Conservation (phyloP, 2,888 invertebrate genomes). For the Hydrotaea diabolus region DNA sequence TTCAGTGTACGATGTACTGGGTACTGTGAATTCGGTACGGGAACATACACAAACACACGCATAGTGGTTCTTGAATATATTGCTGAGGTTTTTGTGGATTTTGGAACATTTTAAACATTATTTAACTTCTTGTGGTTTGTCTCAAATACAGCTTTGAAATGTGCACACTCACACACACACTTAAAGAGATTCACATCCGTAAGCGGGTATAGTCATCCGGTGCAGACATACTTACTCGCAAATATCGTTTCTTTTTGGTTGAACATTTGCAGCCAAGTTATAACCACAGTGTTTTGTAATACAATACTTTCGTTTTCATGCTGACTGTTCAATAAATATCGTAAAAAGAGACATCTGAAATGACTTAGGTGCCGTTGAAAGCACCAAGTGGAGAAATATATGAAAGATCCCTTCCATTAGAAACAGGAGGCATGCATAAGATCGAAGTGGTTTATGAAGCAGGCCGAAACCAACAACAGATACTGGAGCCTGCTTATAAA, state of each 20-base stretch:
- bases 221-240: slow-evolving; percentile 6
- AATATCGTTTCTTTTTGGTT: neutral
- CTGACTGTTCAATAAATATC: too few species aligned
- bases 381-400: too few species aligned
- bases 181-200: neutral
- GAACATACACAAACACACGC: neutral
- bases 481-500: too few species aligned
- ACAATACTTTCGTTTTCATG: too few species aligned
- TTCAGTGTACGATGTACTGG: neutral
- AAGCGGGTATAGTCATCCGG: slow-evolving; percentile 3
- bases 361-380: too few species aligned
- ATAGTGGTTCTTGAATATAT: neutral
- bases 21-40: neutral
- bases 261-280: neutral
- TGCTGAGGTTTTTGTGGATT: slow-evolving; percentile 66
- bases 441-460: too few species aligned
- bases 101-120: slow-evolving; percentile 68
- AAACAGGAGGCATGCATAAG: too few species aligned
- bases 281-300: neutral
- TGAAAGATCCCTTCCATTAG: too few species aligned
- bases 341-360: too few species aligned
- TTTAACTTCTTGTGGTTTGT: slow-evolving; percentile 67
- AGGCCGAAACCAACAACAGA: too few species aligned
- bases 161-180: neutral
- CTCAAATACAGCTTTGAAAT: slow-evolving; percentile 51